Conservation (phyloP, 1,140 invertebrate species). For the Lordiphosa stackelbergi region DNA sequence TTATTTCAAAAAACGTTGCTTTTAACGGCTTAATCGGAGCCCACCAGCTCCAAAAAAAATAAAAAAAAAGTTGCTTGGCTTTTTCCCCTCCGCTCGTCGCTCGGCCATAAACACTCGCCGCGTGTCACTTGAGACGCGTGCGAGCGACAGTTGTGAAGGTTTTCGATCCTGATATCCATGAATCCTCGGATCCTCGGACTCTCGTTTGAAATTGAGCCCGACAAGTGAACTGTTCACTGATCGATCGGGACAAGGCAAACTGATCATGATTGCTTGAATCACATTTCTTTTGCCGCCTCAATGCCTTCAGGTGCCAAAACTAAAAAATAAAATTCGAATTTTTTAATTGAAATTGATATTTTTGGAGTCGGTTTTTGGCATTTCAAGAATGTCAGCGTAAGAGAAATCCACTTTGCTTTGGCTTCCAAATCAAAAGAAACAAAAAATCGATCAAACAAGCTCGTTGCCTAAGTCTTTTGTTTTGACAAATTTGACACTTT, state of each 20-base stretch:
- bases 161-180: background rate
- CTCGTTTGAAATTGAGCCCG: slow-evolving; percentile 68
- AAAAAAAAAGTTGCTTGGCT: background rate
- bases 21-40: slow-evolving; percentile 48
- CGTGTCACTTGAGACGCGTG: slow-evolving; percentile 74
- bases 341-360: slow-evolving; percentile 73
- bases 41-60: slow-evolving; percentile 10
- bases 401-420: slow-evolving; percentile 34
- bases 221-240: slow-evolving; percentile 68
- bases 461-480: slow-evolving; percentile 62
- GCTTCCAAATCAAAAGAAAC: slow-evolving; percentile 36
- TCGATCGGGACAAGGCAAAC: slow-evolving; percentile 37
- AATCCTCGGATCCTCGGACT: slow-evolving; percentile 27
- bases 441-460: slow-evolving; percentile 26
- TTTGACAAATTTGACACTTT: slow-evolving; percentile 13
- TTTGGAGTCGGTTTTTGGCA: slow-evolving; percentile 12
- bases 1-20: slow-evolving; percentile 18
- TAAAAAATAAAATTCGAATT: slow-evolving; percentile 12
- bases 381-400: slow-evolving; percentile 26
- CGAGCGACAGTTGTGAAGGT: slow-evolving; percentile 62
- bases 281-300: slow-evolving; percentile 31
- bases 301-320: slow-evolving; percentile 29
- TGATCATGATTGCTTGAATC: slow-evolving; percentile 23
- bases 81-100: background rate
- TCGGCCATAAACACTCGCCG: slow-evolving; percentile 48